A percentile compares a stretch with the other conserved stretches of the same genome.
Conservation (phyloP, 2,888 invertebrate genomes). For the Hofmannophila pseudospretella region DNA sequence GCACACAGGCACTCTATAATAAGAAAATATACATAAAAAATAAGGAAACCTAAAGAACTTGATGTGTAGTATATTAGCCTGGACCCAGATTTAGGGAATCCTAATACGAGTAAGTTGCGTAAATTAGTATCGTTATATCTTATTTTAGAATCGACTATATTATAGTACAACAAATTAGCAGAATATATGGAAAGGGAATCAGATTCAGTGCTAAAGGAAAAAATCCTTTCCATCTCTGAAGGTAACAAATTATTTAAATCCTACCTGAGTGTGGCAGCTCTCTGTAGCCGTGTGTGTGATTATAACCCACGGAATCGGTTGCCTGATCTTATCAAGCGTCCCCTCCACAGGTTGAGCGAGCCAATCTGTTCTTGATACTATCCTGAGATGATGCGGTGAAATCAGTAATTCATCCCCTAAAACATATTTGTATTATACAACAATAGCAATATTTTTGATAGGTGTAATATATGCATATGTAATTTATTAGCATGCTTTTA, state of each 20-base stretch:
- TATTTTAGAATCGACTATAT: too few species aligned
- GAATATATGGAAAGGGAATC: too few species aligned
- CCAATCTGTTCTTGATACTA: constrained; percentile 81
- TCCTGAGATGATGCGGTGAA: constrained; percentile 63
- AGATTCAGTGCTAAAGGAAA: too few species aligned
- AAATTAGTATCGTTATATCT: too few species aligned
- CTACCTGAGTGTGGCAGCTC: constrained; percentile 73
- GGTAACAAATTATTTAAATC: too few species aligned
- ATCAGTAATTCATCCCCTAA: constrained; percentile 50
- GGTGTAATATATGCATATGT: not conserved
- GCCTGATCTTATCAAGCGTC: constrained; percentile 40
- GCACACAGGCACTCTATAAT: constrained; percentile 77
- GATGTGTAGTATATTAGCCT: too few species aligned
- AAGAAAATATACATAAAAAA: constrained; percentile 5
- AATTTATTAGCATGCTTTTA: not conserved
- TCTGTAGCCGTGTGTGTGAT: constrained; percentile 83
- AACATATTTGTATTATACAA: constrained; percentile 15
- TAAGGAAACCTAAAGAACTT: not conserved
- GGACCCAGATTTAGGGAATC: too few species aligned
- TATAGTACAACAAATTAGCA: too few species aligned
- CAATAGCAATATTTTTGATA: too few species aligned
- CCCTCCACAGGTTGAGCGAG: constrained; percentile 79
- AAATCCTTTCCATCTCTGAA: too few species aligned
- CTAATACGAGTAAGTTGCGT: too few species aligned
- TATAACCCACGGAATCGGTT: constrained; percentile 74